phyloP scores from a whole-genome alignment of 2,113 vertebrate species.

The cattle (Bos taurus) region DNA sequence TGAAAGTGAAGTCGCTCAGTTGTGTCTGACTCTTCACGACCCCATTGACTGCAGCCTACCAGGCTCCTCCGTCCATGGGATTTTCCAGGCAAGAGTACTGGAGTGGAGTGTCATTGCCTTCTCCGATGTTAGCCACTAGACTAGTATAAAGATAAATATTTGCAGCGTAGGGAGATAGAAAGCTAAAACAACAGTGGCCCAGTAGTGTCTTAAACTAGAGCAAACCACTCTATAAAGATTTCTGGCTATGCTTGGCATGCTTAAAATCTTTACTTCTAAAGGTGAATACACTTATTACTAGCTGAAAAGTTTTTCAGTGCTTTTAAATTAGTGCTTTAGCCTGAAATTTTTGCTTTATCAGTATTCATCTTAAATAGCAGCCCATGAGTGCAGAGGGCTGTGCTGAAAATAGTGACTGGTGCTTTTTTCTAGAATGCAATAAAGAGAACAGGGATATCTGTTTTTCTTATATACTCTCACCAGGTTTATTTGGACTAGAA shows the following conservation, averaged over 20 bases:
- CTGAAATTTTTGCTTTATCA: constrained; percentile 6
- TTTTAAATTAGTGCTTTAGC: not conserved
- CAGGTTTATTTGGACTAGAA: not conserved
- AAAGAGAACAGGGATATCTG: not conserved
- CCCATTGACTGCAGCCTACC: no score
- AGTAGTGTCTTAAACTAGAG: constrained; percentile 6
- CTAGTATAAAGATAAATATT: constrained; percentile 9
- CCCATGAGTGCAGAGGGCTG: not conserved
- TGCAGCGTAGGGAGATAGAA: not conserved
- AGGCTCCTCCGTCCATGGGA: no score
- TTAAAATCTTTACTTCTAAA: constrained; percentile 25
- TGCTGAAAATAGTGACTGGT: not conserved
- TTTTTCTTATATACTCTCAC: constrained; percentile 11
- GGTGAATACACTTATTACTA: not conserved
- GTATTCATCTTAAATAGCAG: not conserved
- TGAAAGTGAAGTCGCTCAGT: no score
- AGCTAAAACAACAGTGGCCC: not conserved
- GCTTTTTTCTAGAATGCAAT: not conserved
- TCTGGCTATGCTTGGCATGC: not conserved
- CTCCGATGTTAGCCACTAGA: not conserved
- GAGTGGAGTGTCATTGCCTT: no score
- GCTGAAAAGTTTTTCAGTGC: not conserved
- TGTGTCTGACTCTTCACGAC: no score
- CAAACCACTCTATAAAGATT: not conserved
- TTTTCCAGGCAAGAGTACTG: no score